Base-by-base conservation (phyloP, 2,113 vertebrate genomes). In the Scytalopus superciliaris region DNA sequence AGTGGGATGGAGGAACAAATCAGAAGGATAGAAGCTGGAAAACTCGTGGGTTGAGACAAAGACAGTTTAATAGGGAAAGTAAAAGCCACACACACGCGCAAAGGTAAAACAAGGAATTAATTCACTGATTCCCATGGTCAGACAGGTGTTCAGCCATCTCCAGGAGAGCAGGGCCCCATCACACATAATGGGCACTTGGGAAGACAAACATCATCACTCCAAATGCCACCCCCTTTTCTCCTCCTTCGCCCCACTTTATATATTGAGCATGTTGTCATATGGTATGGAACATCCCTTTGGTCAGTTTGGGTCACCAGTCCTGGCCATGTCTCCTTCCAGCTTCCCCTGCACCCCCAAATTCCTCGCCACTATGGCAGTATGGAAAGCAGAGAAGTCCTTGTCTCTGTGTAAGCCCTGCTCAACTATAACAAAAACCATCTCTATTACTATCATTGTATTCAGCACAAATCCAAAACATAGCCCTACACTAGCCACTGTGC, bases 161-260 rank as follows among this genome's bases (percentile, higher is more conserved):
- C n/a, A 25, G 25, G 21, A 47, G 30, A 69, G 24, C 17, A 47
- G 40, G 28, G 12, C 9, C 53, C 14, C 19, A 22, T 31, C n/a
- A 40, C 0, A 0, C 19, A n/a, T 55, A 35, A 23, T 14, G 30
- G 39, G 19, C 21, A 19, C 25, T 42, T 23, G 9, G 40, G 30
- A 69, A 42, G 30, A 55, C 25, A 69, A 76, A 76, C 0, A 0
- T 10, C 23, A 24, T 45, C 12, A 33, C 39, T 63, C 12, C n/a
- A 63, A 69, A 55, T 62, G 35, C 27, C 4, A 5, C 21, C 25
- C 5, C 10, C 4, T 76, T 68, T 30, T 25, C 25, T 42, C 12
- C 17, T 83, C 47, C 12, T 33, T 63, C 18, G 12, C 31, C n/a
- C 31, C 70, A 28, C 13, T 76, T 62, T 69, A 23, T 27, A 42